Evolutionary conservation across 2,113 vertebrate genomes (phyloP).

Genomic region (Trematomus loennbergii): DNA sequence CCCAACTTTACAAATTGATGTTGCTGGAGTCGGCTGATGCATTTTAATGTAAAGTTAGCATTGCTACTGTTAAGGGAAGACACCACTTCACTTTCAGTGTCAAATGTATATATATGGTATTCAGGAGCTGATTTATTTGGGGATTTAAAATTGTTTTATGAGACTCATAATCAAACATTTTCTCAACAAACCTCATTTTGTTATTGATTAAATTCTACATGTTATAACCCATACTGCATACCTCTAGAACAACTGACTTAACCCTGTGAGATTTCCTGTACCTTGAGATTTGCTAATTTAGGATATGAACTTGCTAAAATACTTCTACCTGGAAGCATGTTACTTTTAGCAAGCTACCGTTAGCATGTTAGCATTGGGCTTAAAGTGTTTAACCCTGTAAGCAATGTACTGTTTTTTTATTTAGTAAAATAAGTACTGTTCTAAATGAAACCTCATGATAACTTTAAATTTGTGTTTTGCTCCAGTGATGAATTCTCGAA

Average conservation of each 20-base stretch:
- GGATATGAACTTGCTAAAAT: neutral
- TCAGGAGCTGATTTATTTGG: neutral
- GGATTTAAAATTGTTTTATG: neutral
- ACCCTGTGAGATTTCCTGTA: neutral
- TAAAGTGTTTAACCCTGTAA: neutral
- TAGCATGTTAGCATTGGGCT: neutral
- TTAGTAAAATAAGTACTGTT: neutral
- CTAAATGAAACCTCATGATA: no score
- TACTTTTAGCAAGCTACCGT: neutral
- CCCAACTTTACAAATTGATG: neutral
- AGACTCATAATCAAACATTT: neutral
- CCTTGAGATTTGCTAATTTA: neutral
- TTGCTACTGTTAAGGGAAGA: neutral
- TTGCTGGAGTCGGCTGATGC: neutral
- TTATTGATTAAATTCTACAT: neutral
- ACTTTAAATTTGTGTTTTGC: no score
- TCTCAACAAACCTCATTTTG: no score
- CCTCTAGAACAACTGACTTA: neutral
- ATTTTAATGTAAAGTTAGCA: neutral
- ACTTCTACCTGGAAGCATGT: no score
- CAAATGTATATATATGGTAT: neutral
- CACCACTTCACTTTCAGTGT: neutral
- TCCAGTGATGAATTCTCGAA: no score
- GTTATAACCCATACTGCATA: neutral
- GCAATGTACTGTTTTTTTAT: neutral